Base-by-base conservation (phyloP, 2,113 vertebrate species). In the Ophiodon elongatus region DNA sequence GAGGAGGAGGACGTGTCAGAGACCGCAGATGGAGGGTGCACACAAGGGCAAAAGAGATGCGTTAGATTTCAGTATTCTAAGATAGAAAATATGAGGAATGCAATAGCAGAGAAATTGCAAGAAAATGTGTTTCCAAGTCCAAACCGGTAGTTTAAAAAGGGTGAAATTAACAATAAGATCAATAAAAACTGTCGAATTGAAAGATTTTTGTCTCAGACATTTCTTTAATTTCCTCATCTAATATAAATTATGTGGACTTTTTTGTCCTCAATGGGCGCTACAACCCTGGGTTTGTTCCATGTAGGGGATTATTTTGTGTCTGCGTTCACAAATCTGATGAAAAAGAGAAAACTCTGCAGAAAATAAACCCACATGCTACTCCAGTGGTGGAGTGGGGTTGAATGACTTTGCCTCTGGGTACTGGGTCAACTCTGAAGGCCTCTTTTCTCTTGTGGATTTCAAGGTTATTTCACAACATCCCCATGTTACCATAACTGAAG, bases 401-500 rank as follows among this genome's bases (percentile, higher is more conserved):
- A 57, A 21, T 35, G 62, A 71, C 82, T 67, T 75, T 57, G 57
- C 78, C 86, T 74, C 39, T 23, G 52, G 79, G 75, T 66, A 73
- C 8, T 2, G n/a, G 81, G 75, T 79, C 74, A 41, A 21, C 60
- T 75, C 59, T 14, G 27, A 27, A 80, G 73, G 52, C 64, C 33
- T 35, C 31, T 68, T 57, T 17, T 17, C 37, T 31, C 43, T 50
- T 2, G 3, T 35, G 25, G 75, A 72, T 72, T 73, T 79, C 37
- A 84, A 31, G 76, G 56, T 50, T 73, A 69, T 41, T 37, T 54
- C 52, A 33, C 50, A 63, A 31, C 60, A 68, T 29, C 74, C 39
- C 21, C 0, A 0, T 39, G 47, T 65, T 59, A 27, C 29, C 41
- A 52, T 33, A 54, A 43, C 78, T 80, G 14, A 25, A 10, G 47